Evolutionary conservation across 2,888 invertebrate genomes (phyloP).

Genomic region (Neuroscelio doddi): DNA sequence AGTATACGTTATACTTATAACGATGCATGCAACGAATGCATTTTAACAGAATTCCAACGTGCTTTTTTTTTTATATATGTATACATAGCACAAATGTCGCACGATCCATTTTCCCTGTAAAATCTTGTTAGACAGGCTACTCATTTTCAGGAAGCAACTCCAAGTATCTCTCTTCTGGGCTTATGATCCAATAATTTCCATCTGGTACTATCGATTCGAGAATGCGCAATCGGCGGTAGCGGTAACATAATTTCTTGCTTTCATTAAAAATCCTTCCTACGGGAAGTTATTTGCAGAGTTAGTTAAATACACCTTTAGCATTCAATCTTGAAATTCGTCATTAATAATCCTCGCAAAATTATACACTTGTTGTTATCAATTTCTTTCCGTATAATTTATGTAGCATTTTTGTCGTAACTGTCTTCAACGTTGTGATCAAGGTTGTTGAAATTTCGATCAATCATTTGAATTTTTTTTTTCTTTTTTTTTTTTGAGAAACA

Average conservation of each 20-base stretch:
- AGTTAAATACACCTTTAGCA: constrained; percentile 35
- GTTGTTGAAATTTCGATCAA: too few relatives aligned
- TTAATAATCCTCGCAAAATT: too few relatives aligned
- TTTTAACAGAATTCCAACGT: constrained; percentile 24
- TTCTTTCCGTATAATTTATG: too few relatives aligned
- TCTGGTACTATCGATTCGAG: constrained; percentile 8
- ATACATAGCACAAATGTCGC: constrained; percentile 30
- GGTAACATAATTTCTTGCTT: constrained; percentile 31
- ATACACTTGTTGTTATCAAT: too few relatives aligned
- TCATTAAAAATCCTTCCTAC: constrained; percentile 19
- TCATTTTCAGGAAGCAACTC: constrained; percentile 32
- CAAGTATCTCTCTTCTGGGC: neutral
- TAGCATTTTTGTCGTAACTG: too few relatives aligned
- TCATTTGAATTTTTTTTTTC: too few relatives aligned
- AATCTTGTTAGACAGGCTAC: constrained; percentile 36
- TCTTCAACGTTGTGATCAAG: too few relatives aligned
- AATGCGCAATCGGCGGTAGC: constrained; percentile 16
- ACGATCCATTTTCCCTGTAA: constrained; percentile 30
- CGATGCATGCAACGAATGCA: constrained; percentile 6
- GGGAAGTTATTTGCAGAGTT: constrained; percentile 16
- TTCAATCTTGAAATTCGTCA: too few relatives aligned
- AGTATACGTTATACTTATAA: too few relatives aligned
- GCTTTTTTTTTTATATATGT: too few relatives aligned
- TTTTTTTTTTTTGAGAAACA: too few relatives aligned
- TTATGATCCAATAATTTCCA: constrained; percentile 23